Conservation (phyloP, 1,140 invertebrate genomes). For the Penaeus japonicus region DNA sequence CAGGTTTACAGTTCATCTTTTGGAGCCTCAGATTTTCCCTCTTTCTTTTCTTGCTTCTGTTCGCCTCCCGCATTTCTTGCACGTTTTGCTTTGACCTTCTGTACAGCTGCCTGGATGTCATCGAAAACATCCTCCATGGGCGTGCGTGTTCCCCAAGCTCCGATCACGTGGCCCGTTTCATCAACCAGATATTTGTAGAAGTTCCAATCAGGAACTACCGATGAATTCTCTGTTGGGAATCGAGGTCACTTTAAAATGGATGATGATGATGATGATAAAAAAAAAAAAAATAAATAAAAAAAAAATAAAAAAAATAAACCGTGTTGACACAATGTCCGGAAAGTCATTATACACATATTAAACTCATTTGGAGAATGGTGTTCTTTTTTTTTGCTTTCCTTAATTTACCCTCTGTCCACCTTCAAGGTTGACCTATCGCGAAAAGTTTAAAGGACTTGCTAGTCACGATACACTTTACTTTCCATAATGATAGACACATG, state of each 20-base stretch:
- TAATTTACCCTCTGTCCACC: too few relatives aligned
- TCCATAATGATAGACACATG: too few relatives aligned
- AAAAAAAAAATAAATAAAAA: background rate
- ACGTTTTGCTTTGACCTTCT: conserved; percentile 50
- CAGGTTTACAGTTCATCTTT: too few relatives aligned
- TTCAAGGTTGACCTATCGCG: too few relatives aligned
- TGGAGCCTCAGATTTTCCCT: too few relatives aligned
- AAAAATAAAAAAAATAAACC: background rate
- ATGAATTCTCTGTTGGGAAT: conserved; percentile 62
- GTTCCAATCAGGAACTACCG: conserved; percentile 67
- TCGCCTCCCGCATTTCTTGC: conserved; percentile 1
- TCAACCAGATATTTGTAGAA: conserved; percentile 70
- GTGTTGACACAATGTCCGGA: too few relatives aligned
- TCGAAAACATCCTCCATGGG: conserved; percentile 65
- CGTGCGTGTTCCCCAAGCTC: conserved; percentile 65
- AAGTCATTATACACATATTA: too few relatives aligned
- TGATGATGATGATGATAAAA: background rate
- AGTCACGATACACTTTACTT: too few relatives aligned
- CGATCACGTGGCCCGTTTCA: conserved; percentile 64
- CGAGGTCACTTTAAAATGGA: background rate
- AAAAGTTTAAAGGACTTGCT: too few relatives aligned
- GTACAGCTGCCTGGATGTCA: conserved; percentile 62
- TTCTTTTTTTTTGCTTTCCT: too few relatives aligned
- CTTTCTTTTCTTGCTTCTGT: background rate
- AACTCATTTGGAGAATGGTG: too few relatives aligned